Evolutionary conservation across 2,888 invertebrate genomes (phyloP).

Genomic region (Napeogenes inachia): DNA sequence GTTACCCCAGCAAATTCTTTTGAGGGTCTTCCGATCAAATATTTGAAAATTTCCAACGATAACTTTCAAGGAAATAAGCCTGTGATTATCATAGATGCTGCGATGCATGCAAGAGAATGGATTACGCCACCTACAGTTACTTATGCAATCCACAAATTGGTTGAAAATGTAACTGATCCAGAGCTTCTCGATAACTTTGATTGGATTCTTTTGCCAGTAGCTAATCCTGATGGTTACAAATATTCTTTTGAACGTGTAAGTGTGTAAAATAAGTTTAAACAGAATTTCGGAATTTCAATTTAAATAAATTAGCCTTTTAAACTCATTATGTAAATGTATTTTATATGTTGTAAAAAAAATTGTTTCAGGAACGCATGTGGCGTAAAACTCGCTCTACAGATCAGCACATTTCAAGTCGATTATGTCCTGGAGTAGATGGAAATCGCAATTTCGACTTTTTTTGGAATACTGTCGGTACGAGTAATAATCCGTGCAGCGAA

Average conservation of each 20-base stretch:
- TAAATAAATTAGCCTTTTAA: too few species aligned
- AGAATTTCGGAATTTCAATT: too few species aligned
- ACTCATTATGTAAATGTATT: too few species aligned
- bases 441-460: slow-evolving; percentile 85
- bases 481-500: slow-evolving; percentile 75
- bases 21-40: slow-evolving; percentile 75
- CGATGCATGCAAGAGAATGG: slow-evolving; percentile 84
- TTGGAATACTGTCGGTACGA: slow-evolving; percentile 81
- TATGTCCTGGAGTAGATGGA: slow-evolving; percentile 83
- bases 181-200: slow-evolving; percentile 78
- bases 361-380: slow-evolving; percentile 79
- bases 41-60: slow-evolving; percentile 78
- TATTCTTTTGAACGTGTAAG: slow-evolving; percentile 69
- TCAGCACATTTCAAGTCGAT: slow-evolving; percentile 37
- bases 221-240: slow-evolving; percentile 86
- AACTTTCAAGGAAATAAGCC: slow-evolving; percentile 69
- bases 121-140: slow-evolving; percentile 81
- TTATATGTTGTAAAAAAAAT: background rate
- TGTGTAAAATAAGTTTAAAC: slow-evolving; percentile 20
- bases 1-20: slow-evolving; percentile 73
- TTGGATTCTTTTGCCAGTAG: slow-evolving; percentile 81
- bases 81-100: slow-evolving; percentile 78
- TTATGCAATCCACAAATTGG: slow-evolving; percentile 80
- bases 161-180: slow-evolving; percentile 76
- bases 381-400: slow-evolving; percentile 81